A percentile compares a stretch with the other conserved stretches of the same genome.
Conservation (phyloP, 2,797 vertebrate genomes). For the Siniperca obscura region DNA sequence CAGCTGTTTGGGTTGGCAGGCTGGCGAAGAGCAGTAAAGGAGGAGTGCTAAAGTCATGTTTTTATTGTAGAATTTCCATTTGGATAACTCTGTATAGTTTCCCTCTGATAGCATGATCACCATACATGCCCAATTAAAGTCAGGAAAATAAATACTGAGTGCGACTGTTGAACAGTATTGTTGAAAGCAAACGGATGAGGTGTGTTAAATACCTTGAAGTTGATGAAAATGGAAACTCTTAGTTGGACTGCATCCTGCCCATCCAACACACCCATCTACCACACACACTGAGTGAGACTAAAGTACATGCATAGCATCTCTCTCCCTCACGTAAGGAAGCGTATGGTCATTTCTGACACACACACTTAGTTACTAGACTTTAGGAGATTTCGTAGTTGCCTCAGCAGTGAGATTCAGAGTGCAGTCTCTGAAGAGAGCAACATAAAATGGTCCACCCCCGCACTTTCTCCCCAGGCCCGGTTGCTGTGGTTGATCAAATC, state of each 20-base stretch:
- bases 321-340: constrained; percentile 33
- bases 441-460: constrained; percentile 56
- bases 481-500: constrained; percentile 60
- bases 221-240: constrained; percentile 81
- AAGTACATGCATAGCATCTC: constrained; percentile 42
- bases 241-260: constrained; percentile 69
- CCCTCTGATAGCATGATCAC: constrained; percentile 73
- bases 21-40: constrained; percentile 19
- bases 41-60: constrained; percentile 58
- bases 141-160: constrained; percentile 69
- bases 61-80: constrained; percentile 72
- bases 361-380: constrained; percentile 10
- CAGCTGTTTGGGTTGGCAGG: constrained; percentile 71
- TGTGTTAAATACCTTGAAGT: constrained; percentile 75
- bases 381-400: constrained; percentile 41
- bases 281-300: constrained; percentile 60
- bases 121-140: constrained; percentile 65
- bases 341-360: constrained; percentile 53
- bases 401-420: constrained; percentile 45
- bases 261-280: constrained; percentile 66
- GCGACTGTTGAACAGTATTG: constrained; percentile 52
- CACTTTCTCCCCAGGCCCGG: constrained; percentile 56
- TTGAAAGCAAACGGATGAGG: constrained; percentile 73
- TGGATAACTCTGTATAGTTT: constrained; percentile 49
- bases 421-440: constrained; percentile 45